Conservation (phyloP, 2,888 invertebrate genomes). For the Tetrapedia diversipes region DNA sequence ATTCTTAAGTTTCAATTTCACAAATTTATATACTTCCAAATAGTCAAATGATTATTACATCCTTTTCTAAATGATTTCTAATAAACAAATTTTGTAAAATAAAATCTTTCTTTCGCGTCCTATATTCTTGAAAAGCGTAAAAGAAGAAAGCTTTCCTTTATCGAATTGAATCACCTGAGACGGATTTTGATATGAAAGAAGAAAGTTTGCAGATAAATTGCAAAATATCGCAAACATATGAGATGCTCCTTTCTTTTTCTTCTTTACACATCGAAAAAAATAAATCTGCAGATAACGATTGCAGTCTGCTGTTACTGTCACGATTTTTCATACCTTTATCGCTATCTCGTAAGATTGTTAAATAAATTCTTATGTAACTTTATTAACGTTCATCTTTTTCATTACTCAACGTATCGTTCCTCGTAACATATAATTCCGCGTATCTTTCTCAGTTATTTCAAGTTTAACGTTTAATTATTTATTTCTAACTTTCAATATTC, state of each 20-base stretch:
- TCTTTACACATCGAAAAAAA: not conserved
- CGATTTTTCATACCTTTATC: not conserved
- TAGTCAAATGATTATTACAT: too few species aligned
- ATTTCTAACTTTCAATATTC: not conserved
- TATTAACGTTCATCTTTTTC: not conserved
- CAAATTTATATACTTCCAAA: too few species aligned
- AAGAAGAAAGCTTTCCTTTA: not conserved
- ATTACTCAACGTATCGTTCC: not conserved
- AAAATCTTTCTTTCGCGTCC: too few species aligned
- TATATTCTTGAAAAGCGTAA: too few species aligned
- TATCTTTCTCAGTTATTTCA: not conserved
- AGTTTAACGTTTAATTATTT: not conserved
- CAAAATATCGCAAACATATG: not conserved
- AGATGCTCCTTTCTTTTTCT: not conserved
- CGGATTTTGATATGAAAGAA: not conserved
- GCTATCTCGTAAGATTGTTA: constrained; percentile 1
- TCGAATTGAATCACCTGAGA: not conserved
- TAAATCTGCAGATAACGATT: constrained; percentile 9
- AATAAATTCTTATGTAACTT: constrained; percentile 21
- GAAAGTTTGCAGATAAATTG: not conserved
- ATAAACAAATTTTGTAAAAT: too few species aligned
- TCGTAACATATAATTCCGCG: not conserved
- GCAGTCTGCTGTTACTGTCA: not conserved
- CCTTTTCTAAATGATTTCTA: too few species aligned
- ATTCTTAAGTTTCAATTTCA: too few species aligned